A percentile compares a stretch with the other conserved stretches of the same genome.
These are phyloP conservation scores for Nematostella vectensis DNA, from an alignment of 92 coral and sea anemone genomes.

Conservation along the genomic window DNA sequence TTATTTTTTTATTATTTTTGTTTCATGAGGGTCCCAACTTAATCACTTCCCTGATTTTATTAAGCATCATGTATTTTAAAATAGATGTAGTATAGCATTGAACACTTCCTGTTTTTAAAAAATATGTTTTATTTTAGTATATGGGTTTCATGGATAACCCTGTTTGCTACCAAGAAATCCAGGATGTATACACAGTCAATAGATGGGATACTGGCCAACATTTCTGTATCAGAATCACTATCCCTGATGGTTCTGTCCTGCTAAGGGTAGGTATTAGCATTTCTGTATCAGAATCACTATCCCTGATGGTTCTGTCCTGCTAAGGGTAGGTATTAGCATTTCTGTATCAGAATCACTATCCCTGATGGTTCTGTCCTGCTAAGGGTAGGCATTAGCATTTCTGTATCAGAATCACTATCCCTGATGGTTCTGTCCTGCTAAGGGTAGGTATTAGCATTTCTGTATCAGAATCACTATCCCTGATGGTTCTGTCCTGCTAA, in stretches of 20 bases:
- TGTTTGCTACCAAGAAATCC: slow-evolving; percentile 86
- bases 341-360: slow-evolving; percentile 66
- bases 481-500: too few relatives aligned
- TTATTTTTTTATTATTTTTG: too few relatives aligned
- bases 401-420: slow-evolving; percentile 82
- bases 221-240: slow-evolving; percentile 82
- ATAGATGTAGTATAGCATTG: too few relatives aligned
- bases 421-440: slow-evolving; percentile 88
- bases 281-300: too few relatives aligned
- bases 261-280: slow-evolving; percentile 78
- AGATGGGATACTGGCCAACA: slow-evolving; percentile 99
- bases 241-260: slow-evolving; percentile 89
- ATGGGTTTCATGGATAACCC: slow-evolving; percentile 88
- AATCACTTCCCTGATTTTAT: too few relatives aligned
- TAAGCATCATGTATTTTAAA: too few relatives aligned
- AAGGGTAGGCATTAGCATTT: slow-evolving; percentile 62
- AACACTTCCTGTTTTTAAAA: too few relatives aligned
- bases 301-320: too few relatives aligned
- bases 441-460: slow-evolving; percentile 42
- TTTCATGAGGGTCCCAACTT: too few relatives aligned
- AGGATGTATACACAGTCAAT: slow-evolving; percentile 89
- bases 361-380: slow-evolving; percentile 76
- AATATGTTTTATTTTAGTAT: too few relatives aligned
- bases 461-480: too few relatives aligned
- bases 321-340: too few relatives aligned